phyloP scores from a whole-genome alignment of 2,888 invertebrate species.

The Gasteruption jaculator region DNA sequence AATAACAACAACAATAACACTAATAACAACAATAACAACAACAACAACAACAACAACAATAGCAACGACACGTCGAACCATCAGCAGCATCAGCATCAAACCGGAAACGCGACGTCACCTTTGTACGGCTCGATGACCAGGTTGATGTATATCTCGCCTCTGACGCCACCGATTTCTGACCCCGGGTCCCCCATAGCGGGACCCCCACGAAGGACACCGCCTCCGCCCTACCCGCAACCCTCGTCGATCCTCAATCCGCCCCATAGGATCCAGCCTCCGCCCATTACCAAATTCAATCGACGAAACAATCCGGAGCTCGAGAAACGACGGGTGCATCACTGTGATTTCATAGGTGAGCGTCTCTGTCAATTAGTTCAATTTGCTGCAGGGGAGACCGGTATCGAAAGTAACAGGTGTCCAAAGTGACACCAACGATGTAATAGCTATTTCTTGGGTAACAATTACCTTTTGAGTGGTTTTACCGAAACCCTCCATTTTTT shows the following conservation, averaged over 20 bases:
- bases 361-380: neutral
- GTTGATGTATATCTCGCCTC: slow-evolving; percentile 75
- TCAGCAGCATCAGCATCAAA: slow-evolving; percentile 34
- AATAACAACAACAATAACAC: slow-evolving; percentile 12
- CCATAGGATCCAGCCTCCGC: slow-evolving; percentile 39
- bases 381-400: slow-evolving; percentile 2
- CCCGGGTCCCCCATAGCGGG: slow-evolving; percentile 72
- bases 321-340: slow-evolving; percentile 92
- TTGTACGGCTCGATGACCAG: slow-evolving; percentile 58
- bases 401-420: too few relatives aligned
- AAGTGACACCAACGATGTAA: too few relatives aligned
- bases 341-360: slow-evolving; percentile 83
- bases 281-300: slow-evolving; percentile 73
- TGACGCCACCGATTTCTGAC: slow-evolving; percentile 85
- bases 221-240: slow-evolving; percentile 72
- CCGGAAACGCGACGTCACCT: slow-evolving; percentile 49
- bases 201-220: slow-evolving; percentile 68
- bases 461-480: too few relatives aligned
- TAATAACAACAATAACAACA: slow-evolving; percentile 30
- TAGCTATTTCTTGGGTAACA: too few relatives aligned
- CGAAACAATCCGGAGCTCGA: slow-evolving; percentile 96
- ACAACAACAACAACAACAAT: slow-evolving; percentile 34
- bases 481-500: too few relatives aligned
- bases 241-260: slow-evolving; percentile 40
- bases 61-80: slow-evolving; percentile 31